phyloP scores from a whole-genome alignment of 2,113 vertebrate genomes.

The Plecturocebus donacophilus region DNA sequence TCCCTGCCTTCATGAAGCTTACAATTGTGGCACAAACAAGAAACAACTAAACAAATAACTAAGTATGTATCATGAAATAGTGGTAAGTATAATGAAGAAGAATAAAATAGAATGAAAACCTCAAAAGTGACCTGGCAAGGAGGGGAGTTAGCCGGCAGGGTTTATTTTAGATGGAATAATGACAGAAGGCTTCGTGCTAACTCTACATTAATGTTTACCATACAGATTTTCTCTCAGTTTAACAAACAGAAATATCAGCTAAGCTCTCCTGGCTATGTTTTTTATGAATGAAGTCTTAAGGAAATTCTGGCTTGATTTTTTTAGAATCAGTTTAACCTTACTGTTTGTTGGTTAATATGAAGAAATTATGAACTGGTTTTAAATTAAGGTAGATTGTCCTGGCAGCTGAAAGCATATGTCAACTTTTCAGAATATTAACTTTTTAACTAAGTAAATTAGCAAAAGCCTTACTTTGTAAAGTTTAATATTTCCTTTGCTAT shows the following conservation, averaged over 20 bases:
- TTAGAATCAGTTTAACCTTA: slow-evolving; percentile 32
- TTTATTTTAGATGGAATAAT: neutral
- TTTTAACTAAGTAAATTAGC: slow-evolving; percentile 37
- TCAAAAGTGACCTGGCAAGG: neutral
- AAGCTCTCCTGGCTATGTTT: neutral
- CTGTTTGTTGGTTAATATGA: neutral
- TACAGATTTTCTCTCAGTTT: neutral
- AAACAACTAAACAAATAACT: neutral
- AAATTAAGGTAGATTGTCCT: slow-evolving; percentile 27
- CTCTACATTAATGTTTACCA: neutral
- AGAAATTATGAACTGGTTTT: slow-evolving; percentile 30
- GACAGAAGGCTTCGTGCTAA: neutral
- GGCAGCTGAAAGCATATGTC: slow-evolving; percentile 17
- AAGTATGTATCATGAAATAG: neutral
- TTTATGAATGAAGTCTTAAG: neutral
- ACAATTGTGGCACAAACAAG: neutral
- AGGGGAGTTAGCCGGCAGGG: neutral
- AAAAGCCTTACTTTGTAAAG: neutral
- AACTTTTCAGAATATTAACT: slow-evolving; percentile 10
- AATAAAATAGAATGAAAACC: neutral
- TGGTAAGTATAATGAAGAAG: neutral
- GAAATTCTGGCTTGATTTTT: slow-evolving; percentile 23
- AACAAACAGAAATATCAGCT: neutral
- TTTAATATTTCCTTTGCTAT: slow-evolving; percentile 17
- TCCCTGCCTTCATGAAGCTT: neutral